Base-by-base conservation (phyloP, 2,113 vertebrate species). In the Cacatua alba region DNA sequence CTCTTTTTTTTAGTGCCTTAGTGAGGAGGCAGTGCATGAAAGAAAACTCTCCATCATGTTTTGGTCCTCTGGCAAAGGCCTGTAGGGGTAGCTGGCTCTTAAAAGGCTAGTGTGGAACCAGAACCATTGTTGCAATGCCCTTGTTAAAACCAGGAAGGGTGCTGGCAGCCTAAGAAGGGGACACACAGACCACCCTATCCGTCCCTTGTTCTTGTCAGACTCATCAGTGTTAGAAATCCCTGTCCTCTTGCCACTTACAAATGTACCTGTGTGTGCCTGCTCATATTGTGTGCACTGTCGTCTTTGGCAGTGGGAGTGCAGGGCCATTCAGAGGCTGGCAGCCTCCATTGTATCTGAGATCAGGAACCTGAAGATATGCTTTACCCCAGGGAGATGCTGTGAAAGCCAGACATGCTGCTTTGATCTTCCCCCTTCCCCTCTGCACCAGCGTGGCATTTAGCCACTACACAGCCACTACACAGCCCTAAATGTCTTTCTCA, bases 251-350 rank as follows among this genome's bases (percentile, higher is more conserved):
- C 10, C 39, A 14, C 19, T 76, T 76, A 28, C 0, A 3, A 62
- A 20, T 0, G 0, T 46, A 26, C 8, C 29, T 20, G 3, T 26
- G 33, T 9, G 11, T 8, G 17, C 21, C 29, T 52, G 71, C 41
- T 26, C 3, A 0, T 62, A 0, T 1, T 31, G 28, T 17, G 76
- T 10, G 23, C 18, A 0, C 31, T 57, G 53, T 39, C 2, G 0
- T 13, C 2, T 44, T 44, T 74, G 23, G 26, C 20, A 10, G 49
- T 10, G 37, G 74, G 39, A 55, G 26, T 4, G 35, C 24, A 29
- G 44, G 7, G 37, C 29, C 33, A 12, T 43, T 52, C 41, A 13
- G 68, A 44, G 62, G 33, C 48, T 16, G 59, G 12, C 24, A 37
- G 49, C 24, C 7, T 86, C 59, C 41, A 74, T 25, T 41, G 25